Evolutionary conservation across 2,888 invertebrate species (phyloP).

Genomic region (Electrophaes corylata): DNA sequence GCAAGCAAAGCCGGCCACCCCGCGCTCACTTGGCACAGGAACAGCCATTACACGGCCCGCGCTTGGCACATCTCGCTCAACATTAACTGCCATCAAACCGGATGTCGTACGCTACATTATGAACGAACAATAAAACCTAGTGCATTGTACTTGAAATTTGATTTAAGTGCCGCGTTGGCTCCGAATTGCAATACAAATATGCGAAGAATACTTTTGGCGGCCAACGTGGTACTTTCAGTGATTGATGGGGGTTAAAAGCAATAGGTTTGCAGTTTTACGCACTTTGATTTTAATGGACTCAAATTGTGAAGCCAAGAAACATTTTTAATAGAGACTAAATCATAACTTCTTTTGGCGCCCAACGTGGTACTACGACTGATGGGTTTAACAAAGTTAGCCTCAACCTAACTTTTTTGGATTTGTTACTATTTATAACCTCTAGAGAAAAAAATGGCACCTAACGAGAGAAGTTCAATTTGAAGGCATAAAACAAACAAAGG

Average conservation of each 20-base stretch:
- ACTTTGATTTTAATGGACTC: slow-evolving; percentile 21
- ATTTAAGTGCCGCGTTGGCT: slow-evolving; percentile 54
- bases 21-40: slow-evolving; percentile 67
- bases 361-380: slow-evolving; percentile 14
- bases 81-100: slow-evolving; percentile 78
- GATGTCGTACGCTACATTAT: slow-evolving; percentile 77
- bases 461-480: too few relatives aligned
- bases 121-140: slow-evolving; percentile 77
- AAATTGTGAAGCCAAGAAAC: slow-evolving; percentile 13
- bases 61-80: slow-evolving; percentile 71
- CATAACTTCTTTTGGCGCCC: slow-evolving; percentile 10
- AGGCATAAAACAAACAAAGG: too few relatives aligned
- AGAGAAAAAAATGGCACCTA: too few relatives aligned
- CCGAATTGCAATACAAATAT: slow-evolving; percentile 43
- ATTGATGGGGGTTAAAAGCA: slow-evolving; percentile 27
- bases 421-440: too few relatives aligned
- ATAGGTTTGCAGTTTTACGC: slow-evolving; percentile 22
- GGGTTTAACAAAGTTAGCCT: too few relatives aligned
- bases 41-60: slow-evolving; percentile 65
- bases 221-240: slow-evolving; percentile 50
- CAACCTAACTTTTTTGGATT: too few relatives aligned
- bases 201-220: slow-evolving; percentile 51
- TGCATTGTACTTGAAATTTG: slow-evolving; percentile 60
- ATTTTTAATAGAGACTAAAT: not conserved
- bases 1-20: slow-evolving; percentile 54